These are phyloP conservation scores for Mesochorus sp. DNA, from an alignment of 2,888 invertebrate genomes.

Conservation along the genomic window DNA sequence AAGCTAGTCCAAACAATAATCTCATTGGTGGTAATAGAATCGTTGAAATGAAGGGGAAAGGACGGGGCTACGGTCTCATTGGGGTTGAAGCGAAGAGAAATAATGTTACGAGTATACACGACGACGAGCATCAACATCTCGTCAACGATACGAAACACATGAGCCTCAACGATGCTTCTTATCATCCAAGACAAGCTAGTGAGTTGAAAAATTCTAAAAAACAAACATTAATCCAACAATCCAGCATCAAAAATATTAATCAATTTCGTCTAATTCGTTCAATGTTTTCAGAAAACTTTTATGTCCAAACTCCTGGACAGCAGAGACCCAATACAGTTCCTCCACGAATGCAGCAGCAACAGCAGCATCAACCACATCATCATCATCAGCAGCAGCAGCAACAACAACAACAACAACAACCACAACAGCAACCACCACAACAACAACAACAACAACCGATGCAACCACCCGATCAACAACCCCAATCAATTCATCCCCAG, in stretches of 20 bases:
- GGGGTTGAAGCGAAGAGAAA: conserved; percentile 73
- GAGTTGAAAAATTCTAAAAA: too few relatives aligned
- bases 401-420: conserved; percentile 78
- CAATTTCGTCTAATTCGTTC: background rate
- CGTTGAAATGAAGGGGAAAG: conserved; percentile 76
- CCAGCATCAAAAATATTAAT: background rate
- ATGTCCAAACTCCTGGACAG: conserved; percentile 76
- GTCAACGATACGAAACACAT: conserved; percentile 77
- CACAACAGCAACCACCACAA: conserved; percentile 69
- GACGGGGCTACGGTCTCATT: conserved; percentile 74
- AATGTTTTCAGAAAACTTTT: conserved; percentile 75
- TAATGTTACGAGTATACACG: conserved; percentile 67
- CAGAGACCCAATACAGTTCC: conserved; percentile 74
- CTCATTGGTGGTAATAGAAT: conserved; percentile 73
- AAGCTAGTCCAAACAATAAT: conserved; percentile 77
- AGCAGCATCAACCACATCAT: conserved; percentile 70
- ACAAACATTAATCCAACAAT: background rate
- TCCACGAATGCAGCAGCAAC: conserved; percentile 80
- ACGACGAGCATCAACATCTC: conserved; percentile 77
- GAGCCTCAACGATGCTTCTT: conserved; percentile 72
- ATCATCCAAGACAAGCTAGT: conserved; percentile 69
- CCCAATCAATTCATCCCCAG: conserved; percentile 63
- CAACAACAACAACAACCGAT: conserved; percentile 74
- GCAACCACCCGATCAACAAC: conserved; percentile 69
- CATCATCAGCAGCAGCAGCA: conserved; percentile 77